Percentiles rank a stretch among this genome's conserved stretches.
Evolutionary conservation across 2,888 invertebrate species (phyloP).

Genomic region (Lampropteryx suffumata): DNA sequence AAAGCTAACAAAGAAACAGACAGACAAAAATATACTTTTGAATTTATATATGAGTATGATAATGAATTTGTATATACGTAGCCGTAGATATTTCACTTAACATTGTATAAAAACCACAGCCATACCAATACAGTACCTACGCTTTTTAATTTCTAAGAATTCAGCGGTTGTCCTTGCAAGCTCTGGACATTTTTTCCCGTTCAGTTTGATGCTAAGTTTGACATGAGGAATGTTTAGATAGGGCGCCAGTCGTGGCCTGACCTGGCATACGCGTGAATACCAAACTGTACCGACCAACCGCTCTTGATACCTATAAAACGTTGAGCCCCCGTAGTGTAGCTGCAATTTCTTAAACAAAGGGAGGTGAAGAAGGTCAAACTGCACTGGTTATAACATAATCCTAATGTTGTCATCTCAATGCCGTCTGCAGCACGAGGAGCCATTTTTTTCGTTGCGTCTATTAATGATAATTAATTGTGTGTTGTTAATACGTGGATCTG

Average conservation of each 20-base stretch:
- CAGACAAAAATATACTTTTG: no score
- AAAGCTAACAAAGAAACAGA: no score
- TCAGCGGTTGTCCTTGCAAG: slow-evolving; percentile 57
- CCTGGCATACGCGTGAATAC: slow-evolving; percentile 67
- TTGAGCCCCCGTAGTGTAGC: slow-evolving; percentile 34
- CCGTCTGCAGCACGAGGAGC: slow-evolving; percentile 74
- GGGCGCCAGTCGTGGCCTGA: slow-evolving; percentile 70
- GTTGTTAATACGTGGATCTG: slow-evolving; percentile 67
- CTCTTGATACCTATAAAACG: slow-evolving; percentile 46
- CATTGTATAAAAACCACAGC: no score
- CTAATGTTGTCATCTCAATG: slow-evolving; percentile 79
- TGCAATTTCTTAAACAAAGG: slow-evolving; percentile 23
- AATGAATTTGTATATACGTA: no score
- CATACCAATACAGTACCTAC: no score
- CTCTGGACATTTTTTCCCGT: slow-evolving; percentile 59
- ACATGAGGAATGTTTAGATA: slow-evolving; percentile 71
- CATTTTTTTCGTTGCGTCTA: slow-evolving; percentile 65
- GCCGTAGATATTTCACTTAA: no score
- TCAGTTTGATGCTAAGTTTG: slow-evolving; percentile 66
- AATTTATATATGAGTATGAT: no score
- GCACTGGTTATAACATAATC: slow-evolving; percentile 63
- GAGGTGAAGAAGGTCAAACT: slow-evolving; percentile 43
- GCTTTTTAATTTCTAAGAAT: slow-evolving; percentile 46
- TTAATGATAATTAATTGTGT: slow-evolving; percentile 77
- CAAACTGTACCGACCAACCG: slow-evolving; percentile 47